Evolutionary conservation across 2,113 vertebrate genomes (phyloP), one percentile per base, ranked within the genome.

Genomic region (Lamprologus ornatipinnis): DNA sequence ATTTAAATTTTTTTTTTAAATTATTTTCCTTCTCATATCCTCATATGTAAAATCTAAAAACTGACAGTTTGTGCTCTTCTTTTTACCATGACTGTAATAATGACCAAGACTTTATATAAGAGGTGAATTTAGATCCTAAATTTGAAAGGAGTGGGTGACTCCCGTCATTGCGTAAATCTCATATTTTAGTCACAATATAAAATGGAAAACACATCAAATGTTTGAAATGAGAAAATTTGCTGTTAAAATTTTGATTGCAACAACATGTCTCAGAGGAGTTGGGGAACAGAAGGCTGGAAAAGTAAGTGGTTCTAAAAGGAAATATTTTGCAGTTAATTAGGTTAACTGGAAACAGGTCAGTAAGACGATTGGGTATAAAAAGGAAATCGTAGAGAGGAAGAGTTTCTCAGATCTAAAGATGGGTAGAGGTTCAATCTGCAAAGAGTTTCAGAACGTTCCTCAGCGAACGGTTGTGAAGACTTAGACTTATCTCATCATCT

Each of bases 1-100:
- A 40, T 68, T 68, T 68, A 13, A 12, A 33, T n/a, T n/a, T n/a
- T n/a, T 3, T 4, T 5, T 19, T 37, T 0, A 0, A 19, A 65
- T 37, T 65, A 12, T 68, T 40, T 68, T 9, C 35, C 33, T 68
- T 40, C 33, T 68, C 19, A 68, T 40, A 21, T 68, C 33, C 63
- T 68, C 3, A 21, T 37, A 37, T 37, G 63, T 68, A 68, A 68
- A 68, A 68, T 37, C 35, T 40, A 13, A 68, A 37, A 68, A 5
- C 11, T 9, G 35, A 68, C 7, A 40, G 63, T 23, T 8, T 70
- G 35, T 40, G 7, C 35, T 70, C n/a, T 70, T 70, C 35, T 6
- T 70, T 70, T 15, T 70, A 70, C 35, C n/a, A 70, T 9, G 63
- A 68, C 7, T 23, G 12, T 40, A 70, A 70, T 2, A 70, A 23